These are phyloP conservation scores for cattle (Bos taurus) DNA, from an alignment of 2,113 vertebrate species.

Conservation along the genomic window ARS-UCD2.0 NC_037345.1:44985501-44986000, in stretches of 20 bases:
- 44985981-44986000: background rate
- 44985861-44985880: background rate
- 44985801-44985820: background rate
- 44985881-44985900: background rate
- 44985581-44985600: background rate
- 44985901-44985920: background rate
- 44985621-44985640: background rate
- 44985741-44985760: background rate
- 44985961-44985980: background rate
- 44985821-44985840: background rate
- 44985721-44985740: background rate
- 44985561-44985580: background rate
- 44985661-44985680: background rate
- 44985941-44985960: background rate
- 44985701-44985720: background rate
- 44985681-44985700: background rate
- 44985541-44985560: background rate
- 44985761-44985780: background rate
- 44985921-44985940: background rate
- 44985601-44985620: background rate
- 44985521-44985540: too few species aligned
- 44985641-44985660: background rate
- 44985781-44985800: background rate
- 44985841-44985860: background rate
- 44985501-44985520: too few species aligned